These are phyloP conservation scores for Chaetura pelagica DNA, from an alignment of 2,113 vertebrate species.

Conservation along the genomic window DNA sequence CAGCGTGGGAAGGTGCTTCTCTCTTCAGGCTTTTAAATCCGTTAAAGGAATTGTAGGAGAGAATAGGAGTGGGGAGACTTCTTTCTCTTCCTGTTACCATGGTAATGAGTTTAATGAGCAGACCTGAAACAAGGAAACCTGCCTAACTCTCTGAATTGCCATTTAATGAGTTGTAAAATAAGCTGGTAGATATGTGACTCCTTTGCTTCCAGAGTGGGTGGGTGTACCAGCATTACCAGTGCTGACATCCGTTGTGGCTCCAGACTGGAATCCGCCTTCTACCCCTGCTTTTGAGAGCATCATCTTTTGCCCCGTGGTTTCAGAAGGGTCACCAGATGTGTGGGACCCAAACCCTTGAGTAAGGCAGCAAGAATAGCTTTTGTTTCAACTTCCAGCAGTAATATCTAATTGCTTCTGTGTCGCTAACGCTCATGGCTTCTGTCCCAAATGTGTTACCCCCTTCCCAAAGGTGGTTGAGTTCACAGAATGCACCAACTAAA, in stretches of 20 bases:
- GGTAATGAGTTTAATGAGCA: conserved; percentile 34
- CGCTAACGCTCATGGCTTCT: not conserved
- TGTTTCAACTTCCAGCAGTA: not conserved
- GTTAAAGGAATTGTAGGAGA: not conserved
- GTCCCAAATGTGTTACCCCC: not conserved
- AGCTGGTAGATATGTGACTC: not conserved
- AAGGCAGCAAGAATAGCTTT: not conserved
- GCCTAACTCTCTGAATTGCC: conserved; percentile 1
- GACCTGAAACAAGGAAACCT: not conserved
- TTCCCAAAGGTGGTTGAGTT: not conserved
- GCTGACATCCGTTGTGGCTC: conserved; percentile 12
- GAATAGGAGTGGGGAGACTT: not conserved
- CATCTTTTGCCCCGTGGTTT: not conserved
- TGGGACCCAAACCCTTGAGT: not conserved
- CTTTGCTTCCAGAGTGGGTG: conserved; percentile 3
- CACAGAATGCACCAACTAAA: not conserved
- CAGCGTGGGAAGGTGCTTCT: not conserved
- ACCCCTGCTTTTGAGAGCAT: fast-evolving
- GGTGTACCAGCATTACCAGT: not conserved
- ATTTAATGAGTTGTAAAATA: conserved; percentile 26
- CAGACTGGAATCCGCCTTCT: not conserved
- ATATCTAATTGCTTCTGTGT: not conserved
- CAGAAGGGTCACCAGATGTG: not conserved
- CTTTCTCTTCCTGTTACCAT: conserved; percentile 37
- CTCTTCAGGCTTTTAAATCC: not conserved